Evolutionary conservation across 1,140 invertebrate species (phyloP), one percentile per base, ranked within the genome.

Genomic region (Diachasma alloeum): DNA sequence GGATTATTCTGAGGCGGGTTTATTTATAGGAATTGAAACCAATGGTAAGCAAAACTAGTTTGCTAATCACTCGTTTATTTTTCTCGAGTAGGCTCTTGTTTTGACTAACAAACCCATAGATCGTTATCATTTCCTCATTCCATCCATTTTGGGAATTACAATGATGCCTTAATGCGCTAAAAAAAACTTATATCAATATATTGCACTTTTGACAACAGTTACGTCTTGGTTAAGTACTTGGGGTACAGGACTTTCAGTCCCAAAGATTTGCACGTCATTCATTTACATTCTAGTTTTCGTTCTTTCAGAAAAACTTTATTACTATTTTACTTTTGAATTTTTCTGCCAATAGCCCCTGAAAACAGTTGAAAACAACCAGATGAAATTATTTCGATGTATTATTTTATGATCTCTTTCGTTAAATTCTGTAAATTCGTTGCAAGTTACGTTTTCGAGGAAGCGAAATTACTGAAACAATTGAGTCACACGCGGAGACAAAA

Each of bases 161-260:
- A 80, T 85, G 17, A 80, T 83, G 77, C 48, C 85, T 87, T 88
- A 88, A 66, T 63, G 37, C 69, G 59, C 81, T 86, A 86, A 78
- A 88, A 67, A 67, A 42, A 87, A 84, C 74, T 89, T 87, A 88
- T 84, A 84, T 82, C 85, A 80, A 88, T 88, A 89, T 90, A 90
- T 90, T 90, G 88, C 88, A 90, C 88, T 89, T 90, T 89, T 87
- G 87, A 90, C 86, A 90, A 89, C 87, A 89, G 83, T 89, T 88
- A 88, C 83, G 83, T 88, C 81, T 80, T 15, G 74, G 73, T 85
- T 86, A 88, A 89, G 87, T 88, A 89, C 86, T 86, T 83, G 82
- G n/a, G 82, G 82, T 88, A 89, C 85, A 88, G 85, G 85, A 88
- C 87, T 72, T 63, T 82, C 84, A 78, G 81, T 79, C 83, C 85